Evolutionary conservation across 2,797 vertebrate species (phyloP).

Genomic region (Enteromius anoplus): DNA sequence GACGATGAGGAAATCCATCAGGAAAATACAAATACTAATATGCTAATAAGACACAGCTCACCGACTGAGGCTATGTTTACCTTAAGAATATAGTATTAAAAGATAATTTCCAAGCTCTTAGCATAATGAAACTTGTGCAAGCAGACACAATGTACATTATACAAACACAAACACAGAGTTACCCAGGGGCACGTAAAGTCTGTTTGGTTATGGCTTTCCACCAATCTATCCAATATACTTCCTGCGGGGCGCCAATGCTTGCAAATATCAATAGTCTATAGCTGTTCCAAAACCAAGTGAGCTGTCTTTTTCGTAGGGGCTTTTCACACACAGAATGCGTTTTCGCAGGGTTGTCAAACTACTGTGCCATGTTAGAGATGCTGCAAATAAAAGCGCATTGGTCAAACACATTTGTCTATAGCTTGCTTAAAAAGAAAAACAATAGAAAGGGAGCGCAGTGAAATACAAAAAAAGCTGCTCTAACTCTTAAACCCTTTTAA

Average conservation of each 20-base stretch:
- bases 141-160: background rate
- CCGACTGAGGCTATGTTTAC: slow-evolving; percentile 10
- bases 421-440: background rate
- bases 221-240: background rate
- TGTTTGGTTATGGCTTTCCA: slow-evolving; percentile 25
- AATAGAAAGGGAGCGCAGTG: too few species aligned
- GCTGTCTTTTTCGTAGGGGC: background rate
- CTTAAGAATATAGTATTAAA: slow-evolving; percentile 6
- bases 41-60: background rate
- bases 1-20: background rate
- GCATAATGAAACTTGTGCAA: slow-evolving; percentile 5
- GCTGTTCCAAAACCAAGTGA: background rate
- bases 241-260: background rate
- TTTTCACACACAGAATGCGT: background rate
- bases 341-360: background rate
- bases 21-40: background rate
- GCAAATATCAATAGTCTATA: background rate
- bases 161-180: background rate
- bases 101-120: background rate
- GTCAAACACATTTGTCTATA: too few species aligned
- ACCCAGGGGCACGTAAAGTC: background rate
- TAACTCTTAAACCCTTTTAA: too few species aligned
- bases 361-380: background rate
- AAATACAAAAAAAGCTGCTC: background rate
- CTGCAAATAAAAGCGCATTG: background rate